These are phyloP conservation scores for Epinephelus moara DNA, from an alignment of 2,113 vertebrate genomes.

Conservation along the genomic window DNA sequence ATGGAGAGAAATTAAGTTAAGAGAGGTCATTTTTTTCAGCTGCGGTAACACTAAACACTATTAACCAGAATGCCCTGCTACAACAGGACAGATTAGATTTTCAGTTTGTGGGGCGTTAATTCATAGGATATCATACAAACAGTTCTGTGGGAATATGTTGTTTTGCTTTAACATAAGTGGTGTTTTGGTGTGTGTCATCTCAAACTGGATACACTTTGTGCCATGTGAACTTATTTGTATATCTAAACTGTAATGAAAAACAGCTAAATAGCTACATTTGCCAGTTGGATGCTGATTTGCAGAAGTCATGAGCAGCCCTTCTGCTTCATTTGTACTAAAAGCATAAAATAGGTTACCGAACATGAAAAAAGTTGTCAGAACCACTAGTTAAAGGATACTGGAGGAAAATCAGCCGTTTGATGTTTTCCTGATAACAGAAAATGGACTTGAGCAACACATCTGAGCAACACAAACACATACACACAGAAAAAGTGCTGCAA, in stretches of 20 bases:
- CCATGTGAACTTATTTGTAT: background rate
- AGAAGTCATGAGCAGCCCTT: background rate
- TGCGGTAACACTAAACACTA: too few species aligned
- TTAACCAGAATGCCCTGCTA: too few species aligned
- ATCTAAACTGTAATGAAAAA: background rate
- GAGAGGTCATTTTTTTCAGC: too few species aligned
- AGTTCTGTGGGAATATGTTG: too few species aligned
- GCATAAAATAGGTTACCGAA: background rate
- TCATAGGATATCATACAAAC: too few species aligned
- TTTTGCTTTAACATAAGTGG: background rate
- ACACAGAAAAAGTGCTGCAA: background rate
- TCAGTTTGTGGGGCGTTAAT: too few species aligned
- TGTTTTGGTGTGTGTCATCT: background rate
- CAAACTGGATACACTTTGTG: background rate
- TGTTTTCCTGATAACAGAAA: background rate
- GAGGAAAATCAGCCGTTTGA: conserved; percentile 13
- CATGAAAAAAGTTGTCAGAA: background rate
- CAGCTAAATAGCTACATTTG: background rate
- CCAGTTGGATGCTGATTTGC: background rate
- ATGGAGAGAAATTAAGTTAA: too few species aligned
- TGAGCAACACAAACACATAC: background rate
- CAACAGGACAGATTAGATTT: too few species aligned
- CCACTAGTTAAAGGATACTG: background rate
- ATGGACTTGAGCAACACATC: background rate
- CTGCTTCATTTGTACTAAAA: background rate